Evolutionary conservation across 2,888 invertebrate species (phyloP).

Genomic region (Cheilosia impressa): DNA sequence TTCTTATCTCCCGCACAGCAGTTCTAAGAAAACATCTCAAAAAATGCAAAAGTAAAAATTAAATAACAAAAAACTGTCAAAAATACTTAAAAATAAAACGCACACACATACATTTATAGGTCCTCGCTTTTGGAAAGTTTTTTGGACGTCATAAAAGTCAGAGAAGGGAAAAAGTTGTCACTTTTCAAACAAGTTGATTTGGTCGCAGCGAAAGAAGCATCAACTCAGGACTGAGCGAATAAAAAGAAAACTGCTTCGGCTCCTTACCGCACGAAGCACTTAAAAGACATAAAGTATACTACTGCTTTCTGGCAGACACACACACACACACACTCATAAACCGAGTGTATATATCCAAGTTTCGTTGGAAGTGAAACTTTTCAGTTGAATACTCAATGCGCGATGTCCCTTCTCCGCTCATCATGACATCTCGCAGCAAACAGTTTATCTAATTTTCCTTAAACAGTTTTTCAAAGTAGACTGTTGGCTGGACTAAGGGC

Average conservation of each 20-base stretch:
- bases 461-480: conserved; percentile 72
- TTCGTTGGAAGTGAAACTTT: conserved; percentile 68
- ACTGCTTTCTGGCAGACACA: background rate
- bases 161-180: conserved; percentile 66
- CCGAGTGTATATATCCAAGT: conserved; percentile 26
- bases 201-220: conserved; percentile 24
- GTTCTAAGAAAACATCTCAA: conserved; percentile 3
- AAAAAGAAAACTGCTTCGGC: background rate
- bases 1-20: conserved; percentile 15
- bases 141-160: conserved; percentile 73
- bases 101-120: conserved; percentile 10
- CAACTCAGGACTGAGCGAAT: background rate
- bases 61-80: background rate
- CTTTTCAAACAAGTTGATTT: conserved; percentile 72
- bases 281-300: conserved; percentile 55
- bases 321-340: background rate
- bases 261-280: conserved; percentile 51
- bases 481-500: conserved; percentile 7
- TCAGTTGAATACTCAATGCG: conserved; percentile 65
- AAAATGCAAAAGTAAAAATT: conserved; percentile 18
- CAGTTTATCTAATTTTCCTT: conserved; percentile 74
- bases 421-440: conserved; percentile 72
- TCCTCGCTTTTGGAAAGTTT: conserved; percentile 55
- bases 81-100: conserved; percentile 11
- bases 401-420: conserved; percentile 59